Base-by-base conservation (phyloP, 2,888 invertebrate species). In the Actias luna region DNA sequence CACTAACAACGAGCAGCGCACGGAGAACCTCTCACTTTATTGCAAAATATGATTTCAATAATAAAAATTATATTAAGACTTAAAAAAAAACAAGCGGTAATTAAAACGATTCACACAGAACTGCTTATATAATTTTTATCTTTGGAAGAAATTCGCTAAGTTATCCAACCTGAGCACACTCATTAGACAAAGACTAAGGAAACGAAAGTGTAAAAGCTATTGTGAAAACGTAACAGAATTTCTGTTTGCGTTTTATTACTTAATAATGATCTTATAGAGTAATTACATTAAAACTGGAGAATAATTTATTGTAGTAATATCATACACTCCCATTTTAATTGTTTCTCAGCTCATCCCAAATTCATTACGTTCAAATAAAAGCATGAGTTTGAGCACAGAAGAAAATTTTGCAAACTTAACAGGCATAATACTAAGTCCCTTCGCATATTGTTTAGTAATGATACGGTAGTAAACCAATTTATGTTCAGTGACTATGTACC, bases 161-260 rank as follows among this genome's bases (percentile, higher is more conserved):
- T 91, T 91, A 91, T 89, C 84, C 90, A 92, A 91, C 86, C 82
- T 75, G 70, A 75, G 75, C 72, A 18, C 33, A 74, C 80, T 84
- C 80, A 77, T 82, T 87, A 89, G 85, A 91, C 91, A 91, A 92
- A 87, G 85, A 82, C 80, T 82, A 84, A 85, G 87, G 85, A 87
- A 91, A 88, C 80, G 90, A 91, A 91, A 92, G 89, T 88, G 84
- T n/a, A 86, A 89, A 88, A 88, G 87, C 80, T 80, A 79, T 89
- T 89, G 86, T 88, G 89, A 84, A 81, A 81, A 82, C 85, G 82
- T 79, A 85, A 82, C 80, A 77, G 71, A 76, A 72, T 72, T 67
- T 73, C 76, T 78, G 77, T 75, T 76, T 77, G 74, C 75, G 75
- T n/a, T 68, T 66, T 60, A 59, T 65, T 16, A 16, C 31, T 52